A percentile compares a stretch with the other conserved stretches of the same genome.
These are phyloP conservation scores for Tanytarsus gracilentus DNA, from an alignment of 2,888 invertebrate species.

Conservation along the genomic window DNA sequence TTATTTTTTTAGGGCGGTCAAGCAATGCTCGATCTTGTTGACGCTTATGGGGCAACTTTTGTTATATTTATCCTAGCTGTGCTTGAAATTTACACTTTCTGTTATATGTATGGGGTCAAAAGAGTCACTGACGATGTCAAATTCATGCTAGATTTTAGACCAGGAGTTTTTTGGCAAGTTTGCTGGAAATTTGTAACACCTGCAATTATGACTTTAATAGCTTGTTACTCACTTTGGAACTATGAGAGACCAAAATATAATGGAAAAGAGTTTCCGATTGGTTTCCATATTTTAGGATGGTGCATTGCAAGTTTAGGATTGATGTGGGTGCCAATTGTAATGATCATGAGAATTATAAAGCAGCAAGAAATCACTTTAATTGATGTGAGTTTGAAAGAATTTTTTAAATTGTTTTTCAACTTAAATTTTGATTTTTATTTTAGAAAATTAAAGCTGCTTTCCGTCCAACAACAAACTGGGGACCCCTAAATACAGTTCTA, in stretches of 20 bases:
- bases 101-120: constrained; percentile 64
- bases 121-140: constrained; percentile 64
- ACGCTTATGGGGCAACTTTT: constrained; percentile 66
- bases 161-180: constrained; percentile 65
- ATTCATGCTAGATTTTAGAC: constrained; percentile 65
- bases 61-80: constrained; percentile 59
- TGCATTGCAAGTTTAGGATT: constrained; percentile 45
- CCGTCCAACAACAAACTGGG: constrained; percentile 48
- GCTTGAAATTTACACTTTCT: constrained; percentile 56
- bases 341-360: constrained; percentile 37
- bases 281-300: constrained; percentile 48
- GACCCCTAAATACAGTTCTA: constrained; percentile 46
- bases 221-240: constrained; percentile 56
- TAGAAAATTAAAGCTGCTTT: constrained; percentile 45
- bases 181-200: constrained; percentile 74
- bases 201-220: constrained; percentile 56
- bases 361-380: constrained; percentile 36
- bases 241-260: constrained; percentile 50
- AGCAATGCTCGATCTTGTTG: constrained; percentile 61
- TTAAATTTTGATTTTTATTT: constrained; percentile 29
- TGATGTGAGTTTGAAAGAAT: constrained; percentile 31
- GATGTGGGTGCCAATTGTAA: constrained; percentile 45
- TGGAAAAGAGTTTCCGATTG: constrained; percentile 46
- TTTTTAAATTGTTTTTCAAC: background rate
- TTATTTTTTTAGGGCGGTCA: constrained; percentile 57